Base-by-base conservation (phyloP, 2,797 vertebrate genomes). In the Graptemys geographica region DNA sequence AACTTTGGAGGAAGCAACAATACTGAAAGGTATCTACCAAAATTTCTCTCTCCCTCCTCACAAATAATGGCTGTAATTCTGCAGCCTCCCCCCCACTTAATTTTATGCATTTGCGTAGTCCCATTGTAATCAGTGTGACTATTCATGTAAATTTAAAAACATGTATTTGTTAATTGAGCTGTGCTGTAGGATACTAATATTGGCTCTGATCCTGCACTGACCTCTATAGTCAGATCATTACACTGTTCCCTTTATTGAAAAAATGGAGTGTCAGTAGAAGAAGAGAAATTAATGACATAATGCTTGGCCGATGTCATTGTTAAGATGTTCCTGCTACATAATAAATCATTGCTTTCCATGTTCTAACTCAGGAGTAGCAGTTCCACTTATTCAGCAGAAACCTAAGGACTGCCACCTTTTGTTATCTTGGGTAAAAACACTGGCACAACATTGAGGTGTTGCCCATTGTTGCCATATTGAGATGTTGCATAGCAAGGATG, bases 321-420 rank as follows among this genome's bases (percentile, higher is more conserved):
- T 86, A 44, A 89, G 51, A 37, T n/a, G 51, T 25, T 72, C 12
- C 57, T 83, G 33, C 81, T 91, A 87, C 85, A 11, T 18, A 89
- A 95, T 37, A 37, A n/a, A 74, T 33, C 92, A 16, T 9, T 94
- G 16, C 2, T 59, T 87, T 81, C 76, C 55, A 79, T 81, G 21
- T 76, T 76, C 74, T 90, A 81, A n/a, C 87, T 69, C 49, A 91
- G 52, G 57, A 90, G 81, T 37, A 79, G 65, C 51, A 93, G 53
- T 21, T 92, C n/a, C 81, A 49, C n/a, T 87, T 81, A 44, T n/a
- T 93, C 59, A 62, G 47, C 13, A 47, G 23, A 81, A 87, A 16
- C 62, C 57, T 15, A 81, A 94, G 89, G 49, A 59, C 76, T 79
- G 69, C 44, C 28, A 84, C 19, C 82, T 92, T 96, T 90, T 86